A percentile compares a stretch with the other conserved stretches of the same genome.
Conservation (phyloP, 1,140 invertebrate species). For the Tetragnatha versicolor region DNA sequence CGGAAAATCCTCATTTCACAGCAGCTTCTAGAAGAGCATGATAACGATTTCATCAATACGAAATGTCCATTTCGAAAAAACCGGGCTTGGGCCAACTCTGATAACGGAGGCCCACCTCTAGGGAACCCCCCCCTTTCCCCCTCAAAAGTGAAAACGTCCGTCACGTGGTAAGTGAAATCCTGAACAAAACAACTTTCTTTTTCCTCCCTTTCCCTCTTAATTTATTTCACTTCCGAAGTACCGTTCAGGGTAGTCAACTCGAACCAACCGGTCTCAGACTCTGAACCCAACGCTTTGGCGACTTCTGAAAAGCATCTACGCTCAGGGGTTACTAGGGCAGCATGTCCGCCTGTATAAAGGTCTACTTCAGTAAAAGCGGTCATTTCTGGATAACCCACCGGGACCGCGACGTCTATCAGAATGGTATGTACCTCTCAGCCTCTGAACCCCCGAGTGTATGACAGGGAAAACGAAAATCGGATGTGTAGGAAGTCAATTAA, state of each 20-base stretch:
- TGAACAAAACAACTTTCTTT: constrained; percentile 37
- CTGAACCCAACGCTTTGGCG: constrained; percentile 31
- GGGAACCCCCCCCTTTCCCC: no score
- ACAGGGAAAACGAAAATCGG: no score
- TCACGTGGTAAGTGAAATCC: constrained; percentile 19
- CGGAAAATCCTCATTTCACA: no score
- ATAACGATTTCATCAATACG: no score
- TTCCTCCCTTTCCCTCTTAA: constrained; percentile 11
- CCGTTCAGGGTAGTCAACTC: constrained; percentile 31
- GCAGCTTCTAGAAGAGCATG: no score
- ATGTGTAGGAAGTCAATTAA: no score
- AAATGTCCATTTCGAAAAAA: no score
- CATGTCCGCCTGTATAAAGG: constrained; percentile 36
- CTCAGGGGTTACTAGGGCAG: constrained; percentile 36
- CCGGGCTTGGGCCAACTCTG: no score
- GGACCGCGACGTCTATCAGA: constrained; percentile 4
- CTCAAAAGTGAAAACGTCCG: constrained; percentile 5
- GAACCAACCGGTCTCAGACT: constrained; percentile 26
- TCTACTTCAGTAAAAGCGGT: constrained; percentile 39
- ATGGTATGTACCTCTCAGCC: constrained; percentile 38
- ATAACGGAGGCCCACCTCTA: no score
- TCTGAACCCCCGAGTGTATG: no score
- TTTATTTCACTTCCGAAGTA: constrained; percentile 29
- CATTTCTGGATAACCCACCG: constrained; percentile 15
- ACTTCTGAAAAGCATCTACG: constrained; percentile 22